phyloP scores from a whole-genome alignment of 2,113 vertebrate species.

The Tragulus kanchil region DNA sequence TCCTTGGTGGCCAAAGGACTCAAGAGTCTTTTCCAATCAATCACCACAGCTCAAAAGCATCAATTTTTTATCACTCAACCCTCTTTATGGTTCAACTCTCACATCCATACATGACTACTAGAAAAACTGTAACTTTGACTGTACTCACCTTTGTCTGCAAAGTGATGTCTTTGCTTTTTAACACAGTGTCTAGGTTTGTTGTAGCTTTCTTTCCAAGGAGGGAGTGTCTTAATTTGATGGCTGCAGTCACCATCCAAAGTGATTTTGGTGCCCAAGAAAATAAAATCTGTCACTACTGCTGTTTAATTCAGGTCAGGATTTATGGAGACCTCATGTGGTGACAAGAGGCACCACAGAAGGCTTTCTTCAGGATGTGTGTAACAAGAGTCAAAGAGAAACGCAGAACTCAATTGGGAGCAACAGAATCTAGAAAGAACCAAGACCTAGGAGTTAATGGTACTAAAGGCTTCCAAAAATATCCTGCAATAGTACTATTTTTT shows the following conservation, averaged over 20 bases:
- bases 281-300: neutral
- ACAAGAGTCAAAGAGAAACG: conserved; percentile 42
- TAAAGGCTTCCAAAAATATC: neutral
- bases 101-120: too few relatives aligned
- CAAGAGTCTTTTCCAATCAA: neutral
- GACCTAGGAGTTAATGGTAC: neutral
- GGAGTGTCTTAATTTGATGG: neutral
- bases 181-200: neutral
- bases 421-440: conserved; percentile 29
- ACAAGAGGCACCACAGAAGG: conserved; percentile 67
- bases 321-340: conserved; percentile 80
- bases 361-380: neutral
- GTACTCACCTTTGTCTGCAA: too few relatives aligned
- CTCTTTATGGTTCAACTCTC: neutral
- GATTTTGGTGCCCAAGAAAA: neutral
- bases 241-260: neutral
- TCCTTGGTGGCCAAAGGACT: neutral
- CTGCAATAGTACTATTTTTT: neutral
- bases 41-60: neutral
- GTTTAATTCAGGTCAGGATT: conserved; percentile 78
- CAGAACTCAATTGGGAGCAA: conserved; percentile 22
- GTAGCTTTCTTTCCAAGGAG: neutral
- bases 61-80: neutral
- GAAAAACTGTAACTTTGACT: too few relatives aligned
- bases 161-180: neutral